phyloP scores from a whole-genome alignment of 2,113 vertebrate genomes.

The Otus sunia region DNA sequence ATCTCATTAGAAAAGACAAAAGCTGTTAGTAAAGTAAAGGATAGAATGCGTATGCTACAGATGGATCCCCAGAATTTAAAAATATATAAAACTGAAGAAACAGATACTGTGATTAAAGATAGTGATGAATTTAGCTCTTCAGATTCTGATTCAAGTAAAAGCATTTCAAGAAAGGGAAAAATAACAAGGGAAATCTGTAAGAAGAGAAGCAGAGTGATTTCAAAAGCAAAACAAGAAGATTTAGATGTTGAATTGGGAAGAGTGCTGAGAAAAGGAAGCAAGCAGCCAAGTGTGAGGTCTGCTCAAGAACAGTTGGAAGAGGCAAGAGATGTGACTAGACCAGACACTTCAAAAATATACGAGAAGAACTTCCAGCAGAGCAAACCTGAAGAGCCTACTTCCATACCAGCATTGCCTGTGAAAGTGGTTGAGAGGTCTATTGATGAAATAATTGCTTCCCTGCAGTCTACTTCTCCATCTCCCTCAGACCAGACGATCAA shows the following conservation, averaged over 20 bases:
- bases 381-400: not conserved
- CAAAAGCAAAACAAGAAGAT: not conserved
- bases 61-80: not conserved
- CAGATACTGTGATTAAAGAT: not conserved
- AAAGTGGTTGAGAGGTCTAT: slow-evolving; percentile 52
- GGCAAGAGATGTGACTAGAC: not conserved
- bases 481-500: slow-evolving; percentile 69
- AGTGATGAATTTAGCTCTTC: not conserved
- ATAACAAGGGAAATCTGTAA: not conserved
- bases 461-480: slow-evolving; percentile 64
- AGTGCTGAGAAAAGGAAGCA: slow-evolving; percentile 17
- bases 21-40: not conserved
- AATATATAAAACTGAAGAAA: not conserved
- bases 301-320: slow-evolving; percentile 2
- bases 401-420: not conserved
- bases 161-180: not conserved
- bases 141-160: not conserved
- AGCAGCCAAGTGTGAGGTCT: slow-evolving; percentile 64
- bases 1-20: not conserved
- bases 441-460: slow-evolving; percentile 77
- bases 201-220: not conserved
- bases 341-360: not conserved
- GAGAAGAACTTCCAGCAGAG: not conserved
- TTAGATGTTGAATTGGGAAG: not conserved
- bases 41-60: not conserved